Conservation (phyloP, 2,888 invertebrate genomes). For the Chloroclysta siterata region DNA sequence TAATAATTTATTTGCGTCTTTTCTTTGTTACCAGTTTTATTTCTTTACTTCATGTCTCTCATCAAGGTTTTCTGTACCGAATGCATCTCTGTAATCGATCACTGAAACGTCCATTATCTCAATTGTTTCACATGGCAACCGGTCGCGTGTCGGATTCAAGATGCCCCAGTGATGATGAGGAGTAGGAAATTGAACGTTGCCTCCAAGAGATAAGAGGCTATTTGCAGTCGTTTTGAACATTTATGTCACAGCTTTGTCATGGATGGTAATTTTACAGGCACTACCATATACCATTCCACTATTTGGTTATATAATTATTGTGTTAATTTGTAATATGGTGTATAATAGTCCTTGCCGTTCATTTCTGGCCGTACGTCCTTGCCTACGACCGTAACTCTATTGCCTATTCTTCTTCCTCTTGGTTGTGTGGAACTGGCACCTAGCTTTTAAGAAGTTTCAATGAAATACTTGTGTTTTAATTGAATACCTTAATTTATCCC, state of each 20-base stretch:
- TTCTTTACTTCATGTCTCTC: background rate
- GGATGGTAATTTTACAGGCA: background rate
- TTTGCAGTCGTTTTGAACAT: background rate
- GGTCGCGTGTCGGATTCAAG: slow-evolving; percentile 42
- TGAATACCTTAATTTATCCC: no score
- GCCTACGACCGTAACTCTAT: no score
- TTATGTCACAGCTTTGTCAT: slow-evolving; percentile 6
- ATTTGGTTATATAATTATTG: background rate
- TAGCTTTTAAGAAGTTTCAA: no score
- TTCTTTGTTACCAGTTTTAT: background rate
- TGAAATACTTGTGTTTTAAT: no score
- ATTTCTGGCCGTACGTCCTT: no score
- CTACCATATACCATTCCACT: background rate
- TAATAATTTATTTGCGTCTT: background rate
- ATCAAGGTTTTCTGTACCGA: slow-evolving; percentile 13
- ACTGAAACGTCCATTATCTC: slow-evolving; percentile 40
- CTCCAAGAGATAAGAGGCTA: background rate
- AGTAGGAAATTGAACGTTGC: slow-evolving; percentile 10
- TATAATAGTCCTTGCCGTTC: no score
- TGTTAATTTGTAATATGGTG: no score
- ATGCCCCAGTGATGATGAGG: slow-evolving; percentile 36
- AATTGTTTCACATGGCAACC: slow-evolving; percentile 46
- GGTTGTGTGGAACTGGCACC: no score
- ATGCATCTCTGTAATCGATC: slow-evolving; percentile 27
- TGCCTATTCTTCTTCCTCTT: no score